These are phyloP conservation scores for Formica selysi DNA, from an alignment of 1,140 invertebrate genomes.

Conservation along the genomic window DNA sequence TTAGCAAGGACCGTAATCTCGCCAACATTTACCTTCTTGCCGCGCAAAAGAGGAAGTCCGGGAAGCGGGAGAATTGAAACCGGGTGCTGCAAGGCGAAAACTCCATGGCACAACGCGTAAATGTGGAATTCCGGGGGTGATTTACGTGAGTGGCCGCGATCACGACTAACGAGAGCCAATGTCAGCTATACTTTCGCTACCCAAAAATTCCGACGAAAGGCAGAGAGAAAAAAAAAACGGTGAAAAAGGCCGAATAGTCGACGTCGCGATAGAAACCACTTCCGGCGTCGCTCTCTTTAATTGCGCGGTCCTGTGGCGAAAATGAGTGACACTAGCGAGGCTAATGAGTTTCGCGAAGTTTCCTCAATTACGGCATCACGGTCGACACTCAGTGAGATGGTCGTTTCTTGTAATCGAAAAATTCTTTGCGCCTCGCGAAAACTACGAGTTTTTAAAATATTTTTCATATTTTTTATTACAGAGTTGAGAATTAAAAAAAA, in stretches of 20 bases:
- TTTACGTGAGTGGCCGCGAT: slow-evolving; percentile 79
- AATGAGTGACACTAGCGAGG: slow-evolving; percentile 63
- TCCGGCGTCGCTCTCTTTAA: slow-evolving; percentile 57
- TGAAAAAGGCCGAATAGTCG: background rate
- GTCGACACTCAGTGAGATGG: background rate
- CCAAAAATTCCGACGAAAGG: slow-evolving; percentile 34
- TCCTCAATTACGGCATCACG: slow-evolving; percentile 46
- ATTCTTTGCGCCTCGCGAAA: slow-evolving; percentile 8
- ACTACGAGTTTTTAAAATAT: background rate
- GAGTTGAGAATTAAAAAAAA: background rate
- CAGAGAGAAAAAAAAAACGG: slow-evolving; percentile 30
- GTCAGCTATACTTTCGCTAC: slow-evolving; percentile 68
- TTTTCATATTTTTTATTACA: slow-evolving; percentile 4
- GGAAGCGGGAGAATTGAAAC: slow-evolving; percentile 21
- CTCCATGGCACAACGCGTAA: slow-evolving; percentile 50
- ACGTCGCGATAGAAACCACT: slow-evolving; percentile 27
- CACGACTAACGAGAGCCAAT: slow-evolving; percentile 78
- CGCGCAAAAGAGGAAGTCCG: slow-evolving; percentile 24
- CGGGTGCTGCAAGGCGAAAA: background rate
- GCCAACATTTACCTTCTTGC: slow-evolving; percentile 74
- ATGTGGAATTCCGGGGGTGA: slow-evolving; percentile 76
- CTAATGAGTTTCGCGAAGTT: slow-evolving; percentile 65
- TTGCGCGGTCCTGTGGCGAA: slow-evolving; percentile 47
- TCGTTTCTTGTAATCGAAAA: slow-evolving; percentile 38
- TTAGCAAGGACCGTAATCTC: slow-evolving; percentile 70